phyloP scores from a whole-genome alignment of 2,113 vertebrate species.

The Salvelinus namaycush region DNA sequence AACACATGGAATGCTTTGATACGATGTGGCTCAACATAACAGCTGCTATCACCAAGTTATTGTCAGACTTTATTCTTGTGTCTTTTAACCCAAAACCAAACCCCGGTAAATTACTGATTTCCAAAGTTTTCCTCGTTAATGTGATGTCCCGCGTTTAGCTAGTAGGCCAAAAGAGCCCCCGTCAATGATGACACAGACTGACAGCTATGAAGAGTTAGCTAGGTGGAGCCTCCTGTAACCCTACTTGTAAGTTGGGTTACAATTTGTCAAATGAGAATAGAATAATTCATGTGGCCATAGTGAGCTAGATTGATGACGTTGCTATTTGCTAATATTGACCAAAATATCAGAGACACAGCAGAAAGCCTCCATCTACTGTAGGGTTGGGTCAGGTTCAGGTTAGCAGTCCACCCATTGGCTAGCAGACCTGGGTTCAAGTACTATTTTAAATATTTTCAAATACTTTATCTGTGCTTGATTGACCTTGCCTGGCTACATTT shows the following conservation, averaged over 20 bases:
- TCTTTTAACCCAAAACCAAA: slow-evolving; percentile 51
- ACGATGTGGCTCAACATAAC: slow-evolving; percentile 40
- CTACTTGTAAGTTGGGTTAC: slow-evolving; percentile 52
- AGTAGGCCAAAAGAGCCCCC: slow-evolving; percentile 44
- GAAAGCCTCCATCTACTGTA: background rate
- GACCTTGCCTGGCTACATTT: no score
- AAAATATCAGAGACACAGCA: slow-evolving; percentile 36
- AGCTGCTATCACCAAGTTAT: slow-evolving; percentile 42
- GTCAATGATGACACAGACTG: slow-evolving; percentile 53
- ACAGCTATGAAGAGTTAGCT: slow-evolving; percentile 43
- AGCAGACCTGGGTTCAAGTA: background rate
- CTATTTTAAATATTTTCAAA: no score
- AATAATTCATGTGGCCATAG: slow-evolving; percentile 14
- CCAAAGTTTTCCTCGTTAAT: slow-evolving; percentile 44
- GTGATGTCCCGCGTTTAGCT: slow-evolving; percentile 37
- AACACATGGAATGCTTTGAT: slow-evolving; percentile 58
- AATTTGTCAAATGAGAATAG: slow-evolving; percentile 25
- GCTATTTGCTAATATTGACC: slow-evolving; percentile 49
- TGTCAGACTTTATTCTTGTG: slow-evolving; percentile 57
- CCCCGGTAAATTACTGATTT: slow-evolving; percentile 44
- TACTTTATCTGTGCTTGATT: no score
- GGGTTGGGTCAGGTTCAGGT: slow-evolving; percentile 45
- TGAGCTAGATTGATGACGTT: slow-evolving; percentile 18
- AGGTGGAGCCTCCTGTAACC: slow-evolving; percentile 23
- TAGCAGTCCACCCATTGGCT: slow-evolving; percentile 44